A percentile compares a stretch with the other conserved stretches of the same genome.
phyloP scores from a whole-genome alignment of 2,888 invertebrate species.

The Cryptocheilus praepositus region DNA sequence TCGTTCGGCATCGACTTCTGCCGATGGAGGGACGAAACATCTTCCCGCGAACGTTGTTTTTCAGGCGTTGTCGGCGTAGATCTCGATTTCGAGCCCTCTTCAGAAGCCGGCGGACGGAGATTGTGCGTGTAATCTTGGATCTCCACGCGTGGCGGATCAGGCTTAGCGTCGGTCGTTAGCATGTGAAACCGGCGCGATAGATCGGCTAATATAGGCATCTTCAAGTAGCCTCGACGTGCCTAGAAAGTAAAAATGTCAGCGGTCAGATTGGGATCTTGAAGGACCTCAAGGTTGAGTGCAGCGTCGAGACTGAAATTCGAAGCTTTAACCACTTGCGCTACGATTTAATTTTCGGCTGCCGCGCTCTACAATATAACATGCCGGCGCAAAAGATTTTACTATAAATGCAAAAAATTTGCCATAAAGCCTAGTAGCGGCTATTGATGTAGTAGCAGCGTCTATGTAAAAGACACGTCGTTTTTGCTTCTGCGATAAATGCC shows the following conservation, averaged over 20 bases:
- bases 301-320: too few species aligned
- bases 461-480: too few species aligned
- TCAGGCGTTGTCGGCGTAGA: conserved; percentile 5
- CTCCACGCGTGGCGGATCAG: conserved; percentile 74
- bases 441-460: too few species aligned
- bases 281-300: too few species aligned
- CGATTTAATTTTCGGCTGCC: too few species aligned
- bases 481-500: too few species aligned
- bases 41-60: not conserved
- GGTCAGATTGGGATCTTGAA: too few species aligned
- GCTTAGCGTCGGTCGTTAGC: conserved; percentile 77
- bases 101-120: not conserved
- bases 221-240: conserved; percentile 17
- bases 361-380: too few species aligned
- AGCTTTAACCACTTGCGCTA: too few species aligned
- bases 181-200: conserved; percentile 75
- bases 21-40: conserved; percentile 10
- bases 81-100: conserved; percentile 8
- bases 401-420: too few species aligned
- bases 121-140: conserved; percentile 44
- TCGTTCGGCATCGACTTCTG: conserved; percentile 22
- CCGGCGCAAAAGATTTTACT: too few species aligned
- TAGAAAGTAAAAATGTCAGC: conserved; percentile 6
- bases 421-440: too few species aligned
- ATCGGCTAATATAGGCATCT: conserved; percentile 59